Percentiles rank a stretch among this genome's conserved stretches.
phyloP scores from a whole-genome alignment of 2,888 invertebrate species.

The Tuberolachnus salignus region DNA sequence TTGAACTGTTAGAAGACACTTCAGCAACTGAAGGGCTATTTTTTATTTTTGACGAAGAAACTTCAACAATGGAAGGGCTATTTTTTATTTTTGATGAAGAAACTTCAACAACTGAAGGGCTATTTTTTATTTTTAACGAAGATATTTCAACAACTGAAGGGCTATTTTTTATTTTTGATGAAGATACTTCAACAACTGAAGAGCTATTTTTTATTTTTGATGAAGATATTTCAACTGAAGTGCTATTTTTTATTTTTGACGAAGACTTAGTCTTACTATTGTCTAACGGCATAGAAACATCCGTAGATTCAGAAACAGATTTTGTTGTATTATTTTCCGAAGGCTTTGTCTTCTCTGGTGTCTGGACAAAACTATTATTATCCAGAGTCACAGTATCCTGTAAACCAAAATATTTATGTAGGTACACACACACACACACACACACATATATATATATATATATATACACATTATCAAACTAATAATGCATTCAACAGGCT shows the following conservation, averaged over 20 bases:
- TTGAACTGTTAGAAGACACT: conserved; percentile 43
- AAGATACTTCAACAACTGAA: conserved; percentile 42
- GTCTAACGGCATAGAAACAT: not conserved
- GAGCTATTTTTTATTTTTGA: conserved; percentile 50
- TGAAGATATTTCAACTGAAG: conserved; percentile 43
- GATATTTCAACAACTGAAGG: conserved; percentile 48
- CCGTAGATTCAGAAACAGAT: conserved; percentile 5
- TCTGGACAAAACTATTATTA: conserved; percentile 22
- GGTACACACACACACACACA: too few species aligned
- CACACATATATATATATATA: too few species aligned
- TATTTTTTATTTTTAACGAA: conserved; percentile 44
- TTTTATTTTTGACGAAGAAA: conserved; percentile 53
- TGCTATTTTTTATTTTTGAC: conserved; percentile 47
- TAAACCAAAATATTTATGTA: conserved; percentile 2
- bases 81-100: conserved; percentile 51
- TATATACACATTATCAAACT: too few species aligned
- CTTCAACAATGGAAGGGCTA: conserved; percentile 36
- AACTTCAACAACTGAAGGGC: conserved; percentile 41
- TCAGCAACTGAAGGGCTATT: conserved; percentile 38
- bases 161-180: conserved; percentile 47
- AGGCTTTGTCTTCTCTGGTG: not conserved
- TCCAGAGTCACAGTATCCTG: conserved; percentile 1
- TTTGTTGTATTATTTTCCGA: conserved; percentile 13
- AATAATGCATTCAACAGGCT: too few species aligned
- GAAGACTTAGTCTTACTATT: conserved; percentile 49